phyloP scores from a whole-genome alignment of 2,113 vertebrate species.

The Amphiprion ocellaris region DNA sequence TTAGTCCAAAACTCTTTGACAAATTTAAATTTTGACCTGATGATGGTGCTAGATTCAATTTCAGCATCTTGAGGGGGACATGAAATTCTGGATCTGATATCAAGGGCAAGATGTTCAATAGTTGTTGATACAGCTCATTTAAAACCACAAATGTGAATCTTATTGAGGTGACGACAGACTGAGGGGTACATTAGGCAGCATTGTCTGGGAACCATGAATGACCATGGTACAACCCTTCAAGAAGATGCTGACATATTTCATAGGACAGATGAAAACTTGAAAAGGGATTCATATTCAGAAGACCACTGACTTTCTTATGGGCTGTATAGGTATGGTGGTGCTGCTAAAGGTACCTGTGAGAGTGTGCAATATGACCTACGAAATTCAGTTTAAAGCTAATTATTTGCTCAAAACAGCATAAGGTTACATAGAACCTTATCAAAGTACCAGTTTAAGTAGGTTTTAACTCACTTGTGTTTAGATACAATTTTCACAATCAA shows the following conservation, averaged over 20 bases:
- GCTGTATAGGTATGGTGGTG: no score
- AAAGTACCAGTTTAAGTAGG: not conserved
- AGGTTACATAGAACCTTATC: no score
- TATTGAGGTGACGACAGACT: not conserved
- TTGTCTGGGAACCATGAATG: not conserved
- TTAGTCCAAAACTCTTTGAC: no score
- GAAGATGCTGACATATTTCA: no score
- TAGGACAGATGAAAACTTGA: no score
- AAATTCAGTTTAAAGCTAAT: not conserved
- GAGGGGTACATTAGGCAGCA: not conserved
- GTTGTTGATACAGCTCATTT: not conserved
- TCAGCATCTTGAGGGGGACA: not conserved
- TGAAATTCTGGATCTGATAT: not conserved
- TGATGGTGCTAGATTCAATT: no score
- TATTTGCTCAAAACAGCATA: not conserved
- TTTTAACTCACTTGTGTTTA: not conserved
- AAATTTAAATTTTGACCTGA: no score
- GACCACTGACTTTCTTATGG: no score
- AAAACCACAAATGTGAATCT: not conserved
- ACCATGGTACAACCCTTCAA: not conserved
- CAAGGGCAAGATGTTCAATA: not conserved
- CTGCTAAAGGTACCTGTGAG: no score
- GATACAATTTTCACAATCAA: constrained; percentile 3
- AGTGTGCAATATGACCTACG: no score
- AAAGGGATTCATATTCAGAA: no score